Evolutionary conservation across 2,113 vertebrate genomes (phyloP), one percentile per base, ranked within the genome.

Genomic region (Tenebrosternarchus preto): DNA sequence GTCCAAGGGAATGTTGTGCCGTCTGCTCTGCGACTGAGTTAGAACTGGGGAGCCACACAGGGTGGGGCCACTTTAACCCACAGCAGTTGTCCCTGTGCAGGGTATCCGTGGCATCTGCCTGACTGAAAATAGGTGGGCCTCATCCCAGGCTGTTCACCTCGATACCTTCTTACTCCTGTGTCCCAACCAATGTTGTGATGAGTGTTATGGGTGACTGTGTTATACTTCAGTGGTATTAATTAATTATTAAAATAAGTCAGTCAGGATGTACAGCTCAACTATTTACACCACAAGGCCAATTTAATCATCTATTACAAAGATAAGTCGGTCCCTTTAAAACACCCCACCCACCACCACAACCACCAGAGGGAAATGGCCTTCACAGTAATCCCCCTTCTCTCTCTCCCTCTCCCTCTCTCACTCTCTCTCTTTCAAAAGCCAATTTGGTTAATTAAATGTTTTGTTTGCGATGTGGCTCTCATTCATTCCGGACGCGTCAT

Each of bases 381-480:
- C 87, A 84, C 91, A 92, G 93, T 95, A 94, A 94, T 93, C 93
- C 89, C 80, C 89, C 83, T 53, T 84, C 59, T 85, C 94, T 92
- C 92, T 92, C 90, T 69, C 69, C 68, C 59, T 63, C 85, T 86
- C 90, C 88, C 85, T 87, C 90, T 90, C 70, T 66, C 88, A 91
- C 90, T 81, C 89, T 78, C 87, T 89, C 90, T 91, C 94, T 95
- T 93, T 95, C 94, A 95, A 95, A 97, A 97, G 96, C 96, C 96
- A 98, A 98, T 99, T 98, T 97, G 96, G 95, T 98, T 99, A 98
- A 99, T 99, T 98, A 99, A 98, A 99, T 99, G 96, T 99, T 99
- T 99, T 99, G 96, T 99, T 99, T 98, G 96, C 95, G 88, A 95
- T 96, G 96, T 94, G 93, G 95, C 95, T 95, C 96, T 96, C 96